Evolutionary conservation across 2,888 invertebrate genomes (phyloP), one percentile per base, ranked within the genome.

Genomic region (Elegia similella): DNA sequence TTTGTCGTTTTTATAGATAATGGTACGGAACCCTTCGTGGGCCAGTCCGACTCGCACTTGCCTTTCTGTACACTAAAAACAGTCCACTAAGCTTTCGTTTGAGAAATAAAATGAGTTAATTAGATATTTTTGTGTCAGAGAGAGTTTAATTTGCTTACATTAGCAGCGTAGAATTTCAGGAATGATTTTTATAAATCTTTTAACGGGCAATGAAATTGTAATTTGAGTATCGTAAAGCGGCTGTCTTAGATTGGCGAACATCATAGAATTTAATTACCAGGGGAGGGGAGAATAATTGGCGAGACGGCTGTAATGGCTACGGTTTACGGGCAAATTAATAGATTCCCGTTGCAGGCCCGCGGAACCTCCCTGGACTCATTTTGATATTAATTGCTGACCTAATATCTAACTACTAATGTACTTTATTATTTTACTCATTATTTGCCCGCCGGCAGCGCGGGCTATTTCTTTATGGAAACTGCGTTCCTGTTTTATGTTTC

Each of bases 211-310:
- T 87, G 79, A 88, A 88, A 83, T 76, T 67, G 82, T 84, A 82
- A 87, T 86, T 83, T 78, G 79, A 81, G 81, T 84, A 87, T 86
- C 88, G 82, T 86, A 85, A 88, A 86, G 75, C 74, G 86, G 76
- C 85, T 83, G 86, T 83, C 87, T 88, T 82, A 85, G 83, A 87
- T 84, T 83, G 85, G 86, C 72, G 86, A 84, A 83, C 83, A 84
- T 83, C 86, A 86, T 84, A 83, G 83, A 86, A 83, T 89, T 90
- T 89, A 88, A 89, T 90, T 88, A 85, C 82, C 71, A 74, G 75
- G 84, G 86, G 87, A 78, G 86, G 78, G 76, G 73, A 79, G 76
- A 85, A 87, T 88, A 86, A 90, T 88, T 88, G 87, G 86, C 82
- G 84, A 85, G 73, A 86, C 81, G 84, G 74, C 81, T 78, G 80